phyloP scores from a whole-genome alignment of 2,113 vertebrate genomes.

The Anthoscopus minutus region DNA sequence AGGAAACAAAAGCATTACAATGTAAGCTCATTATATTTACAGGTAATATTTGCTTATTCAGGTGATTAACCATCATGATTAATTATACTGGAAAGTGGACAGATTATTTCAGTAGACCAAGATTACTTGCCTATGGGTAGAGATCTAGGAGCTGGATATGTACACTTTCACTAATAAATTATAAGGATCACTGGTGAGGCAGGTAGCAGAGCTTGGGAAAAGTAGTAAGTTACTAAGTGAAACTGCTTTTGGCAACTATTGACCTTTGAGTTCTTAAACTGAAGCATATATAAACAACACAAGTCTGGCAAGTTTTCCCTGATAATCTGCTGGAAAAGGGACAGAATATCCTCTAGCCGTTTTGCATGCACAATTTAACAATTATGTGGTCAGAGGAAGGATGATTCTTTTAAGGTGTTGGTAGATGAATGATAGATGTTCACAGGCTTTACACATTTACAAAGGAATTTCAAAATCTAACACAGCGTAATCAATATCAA shows the following conservation, averaged over 20 bases:
- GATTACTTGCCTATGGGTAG: conserved; percentile 40
- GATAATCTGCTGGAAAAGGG: conserved; percentile 71
- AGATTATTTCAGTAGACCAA: conserved; percentile 51
- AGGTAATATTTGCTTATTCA: conserved; percentile 23
- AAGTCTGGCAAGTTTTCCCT: conserved; percentile 65
- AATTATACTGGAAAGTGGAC: conserved; percentile 38
- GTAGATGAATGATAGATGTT: conserved; percentile 46
- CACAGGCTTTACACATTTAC: conserved; percentile 50
- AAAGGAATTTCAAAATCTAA: conserved; percentile 65
- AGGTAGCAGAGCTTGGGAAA: conserved; percentile 53
- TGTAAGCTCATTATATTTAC: neutral
- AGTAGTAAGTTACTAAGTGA: conserved; percentile 56
- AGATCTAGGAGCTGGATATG: conserved; percentile 10
- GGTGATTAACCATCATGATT: conserved; percentile 56
- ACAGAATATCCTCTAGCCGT: conserved; percentile 71
- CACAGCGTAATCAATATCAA: conserved; percentile 39
- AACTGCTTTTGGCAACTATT: conserved; percentile 74
- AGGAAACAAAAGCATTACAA: neutral
- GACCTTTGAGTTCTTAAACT: conserved; percentile 76
- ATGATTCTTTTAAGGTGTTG: conserved; percentile 60
- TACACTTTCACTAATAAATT: conserved; percentile 35
- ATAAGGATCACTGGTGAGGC: conserved; percentile 56
- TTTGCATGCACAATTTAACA: conserved; percentile 78
- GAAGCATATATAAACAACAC: conserved; percentile 69
- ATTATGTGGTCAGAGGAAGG: conserved; percentile 69